Base-by-base conservation (phyloP, 2,888 invertebrate genomes). In the Pyrgus malvae region DNA sequence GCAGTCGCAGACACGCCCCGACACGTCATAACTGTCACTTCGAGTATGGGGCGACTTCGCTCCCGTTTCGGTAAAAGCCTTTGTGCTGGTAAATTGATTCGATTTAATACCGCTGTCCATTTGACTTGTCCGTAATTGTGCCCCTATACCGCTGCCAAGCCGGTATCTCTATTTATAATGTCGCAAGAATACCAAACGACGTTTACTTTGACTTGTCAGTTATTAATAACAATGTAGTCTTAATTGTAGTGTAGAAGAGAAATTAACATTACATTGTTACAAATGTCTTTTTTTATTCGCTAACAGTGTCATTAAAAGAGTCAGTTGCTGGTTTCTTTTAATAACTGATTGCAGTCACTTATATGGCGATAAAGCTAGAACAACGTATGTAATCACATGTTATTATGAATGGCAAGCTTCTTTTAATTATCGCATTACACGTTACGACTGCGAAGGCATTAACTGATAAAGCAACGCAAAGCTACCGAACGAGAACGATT, bases 21-120 rank as follows among this genome's bases (percentile, higher is more conserved):
- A 68, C 64, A 67, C 76, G 83, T 89, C 89, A 89, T 89, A 89
- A 89, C 86, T 83, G 86, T 81, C 84, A 79, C 75, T 69, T 68
- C 65, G 64, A 67, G 70, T 70, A 67, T 71, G 70, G 73, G 70
- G 66, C 55, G 57, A 61, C 58, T 42, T 33, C 12, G 60, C 66
- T 66, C 66, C 65, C 59, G 56, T 60, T 66, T 62, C 55, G 57
- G 65, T 60, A 63, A 67, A 71, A 75, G 67, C 68, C 69, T 74
- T 70, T 69, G 69, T 67, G 58, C 67, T 74, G 72, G 80, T 71
- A 80, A 83, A 84, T 81, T 79, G 82, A 79, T 78, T 78, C 78
- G 69, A 79, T 82, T 79, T 76, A 74, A 72, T 72, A 70, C 63
- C 66, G 58, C 51, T 67, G 56, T 58, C 62, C 66, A 62, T 62